phyloP scores from a whole-genome alignment of 2,888 invertebrate species.

The Smittia aterrima region DNA sequence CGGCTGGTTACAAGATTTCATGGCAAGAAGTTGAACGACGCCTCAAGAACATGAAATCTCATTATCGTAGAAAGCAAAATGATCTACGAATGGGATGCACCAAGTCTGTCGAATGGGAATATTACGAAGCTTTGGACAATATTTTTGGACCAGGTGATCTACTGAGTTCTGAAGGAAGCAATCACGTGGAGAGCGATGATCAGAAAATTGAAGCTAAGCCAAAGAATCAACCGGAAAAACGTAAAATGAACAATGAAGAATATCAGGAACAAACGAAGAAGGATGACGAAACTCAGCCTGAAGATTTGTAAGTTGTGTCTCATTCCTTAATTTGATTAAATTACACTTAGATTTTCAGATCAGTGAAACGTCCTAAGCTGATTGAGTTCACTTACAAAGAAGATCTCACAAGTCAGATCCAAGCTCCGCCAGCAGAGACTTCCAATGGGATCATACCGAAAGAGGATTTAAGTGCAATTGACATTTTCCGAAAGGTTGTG shows the following conservation, averaged over 20 bases:
- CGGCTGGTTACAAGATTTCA: background rate
- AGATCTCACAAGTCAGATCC: too few relatives aligned
- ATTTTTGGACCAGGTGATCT: background rate
- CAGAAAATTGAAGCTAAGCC: background rate
- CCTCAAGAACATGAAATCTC: slow-evolving; percentile 7
- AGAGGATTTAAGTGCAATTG: background rate
- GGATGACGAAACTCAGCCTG: background rate
- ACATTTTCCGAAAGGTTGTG: background rate
- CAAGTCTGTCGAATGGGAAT: background rate
- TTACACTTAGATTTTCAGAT: too few relatives aligned
- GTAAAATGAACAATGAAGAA: background rate
- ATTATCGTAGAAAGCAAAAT: slow-evolving; percentile 2
- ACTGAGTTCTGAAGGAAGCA: too few relatives aligned
- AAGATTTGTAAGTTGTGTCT: background rate
- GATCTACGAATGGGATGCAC: background rate
- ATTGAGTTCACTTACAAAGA: too few relatives aligned
- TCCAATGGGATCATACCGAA: background rate
- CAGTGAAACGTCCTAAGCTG: too few relatives aligned
- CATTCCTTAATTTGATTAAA: too few relatives aligned
- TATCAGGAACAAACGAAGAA: background rate
- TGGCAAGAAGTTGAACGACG: slow-evolving; percentile 5
- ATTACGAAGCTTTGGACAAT: background rate
- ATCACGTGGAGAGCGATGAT: background rate
- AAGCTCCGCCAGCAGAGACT: background rate
- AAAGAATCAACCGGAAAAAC: background rate